Conservation (phyloP, 64 coral and sea anemone genomes). For the Anthopleura sola region DNA sequence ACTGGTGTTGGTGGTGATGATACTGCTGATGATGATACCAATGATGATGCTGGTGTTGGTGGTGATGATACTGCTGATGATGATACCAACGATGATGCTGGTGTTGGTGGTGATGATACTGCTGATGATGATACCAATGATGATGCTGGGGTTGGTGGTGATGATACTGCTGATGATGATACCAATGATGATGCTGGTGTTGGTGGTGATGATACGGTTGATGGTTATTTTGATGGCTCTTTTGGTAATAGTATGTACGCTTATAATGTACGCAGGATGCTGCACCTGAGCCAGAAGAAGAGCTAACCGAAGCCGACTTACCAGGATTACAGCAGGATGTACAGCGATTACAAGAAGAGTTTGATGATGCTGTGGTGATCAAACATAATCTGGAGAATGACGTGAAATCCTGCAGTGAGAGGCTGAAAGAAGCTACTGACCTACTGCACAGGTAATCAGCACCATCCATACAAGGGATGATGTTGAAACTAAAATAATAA, state of each 20-base stretch:
- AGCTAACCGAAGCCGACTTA: constrained; percentile 93
- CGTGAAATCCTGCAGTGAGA: constrained; percentile 85
- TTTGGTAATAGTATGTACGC: too few species aligned
- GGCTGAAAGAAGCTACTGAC: constrained; percentile 80
- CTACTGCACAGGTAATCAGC: constrained; percentile 65
- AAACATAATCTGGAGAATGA: constrained; percentile 93
- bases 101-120: neutral
- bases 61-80: too few species aligned
- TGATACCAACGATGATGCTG: neutral
- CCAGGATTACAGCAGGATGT: constrained; percentile 72
- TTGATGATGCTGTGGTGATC: constrained; percentile 78
- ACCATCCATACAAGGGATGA: neutral
- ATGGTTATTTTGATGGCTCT: too few species aligned
- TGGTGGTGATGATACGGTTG: too few species aligned
- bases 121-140: too few species aligned
- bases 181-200: too few species aligned
- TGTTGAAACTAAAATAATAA: neutral
- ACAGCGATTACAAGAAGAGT: constrained; percentile 68
- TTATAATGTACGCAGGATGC: constrained; percentile 2
- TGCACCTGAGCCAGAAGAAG: constrained; percentile 58
- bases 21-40: neutral
- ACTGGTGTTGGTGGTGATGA: too few species aligned
- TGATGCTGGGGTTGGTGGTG: too few species aligned
- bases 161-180: neutral
- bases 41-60: neutral